phyloP scores from a whole-genome alignment of 1,140 invertebrate species.

The Bradysia coprophila region DNA sequence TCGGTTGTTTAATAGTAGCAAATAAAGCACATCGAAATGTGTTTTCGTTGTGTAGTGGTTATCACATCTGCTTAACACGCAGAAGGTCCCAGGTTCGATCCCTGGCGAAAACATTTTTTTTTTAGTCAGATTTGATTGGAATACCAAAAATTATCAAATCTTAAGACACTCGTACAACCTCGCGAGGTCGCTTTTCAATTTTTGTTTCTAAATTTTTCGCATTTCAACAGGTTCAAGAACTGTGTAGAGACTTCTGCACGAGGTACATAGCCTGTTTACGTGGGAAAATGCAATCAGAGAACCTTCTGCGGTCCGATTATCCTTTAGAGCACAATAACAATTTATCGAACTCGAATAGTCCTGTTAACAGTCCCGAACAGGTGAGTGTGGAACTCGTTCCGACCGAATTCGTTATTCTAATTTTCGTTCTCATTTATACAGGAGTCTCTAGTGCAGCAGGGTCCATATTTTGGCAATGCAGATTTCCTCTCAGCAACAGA shows the following conservation, averaged over 20 bases:
- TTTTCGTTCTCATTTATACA: not conserved
- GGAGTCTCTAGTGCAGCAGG: not conserved
- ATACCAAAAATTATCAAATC: too few relatives aligned
- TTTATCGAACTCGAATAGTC: conserved; percentile 6
- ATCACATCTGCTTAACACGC: too few relatives aligned
- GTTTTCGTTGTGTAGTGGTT: too few relatives aligned
- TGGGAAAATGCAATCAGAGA: conserved; percentile 94
- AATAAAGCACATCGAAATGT: too few relatives aligned
- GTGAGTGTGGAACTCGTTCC: not conserved
- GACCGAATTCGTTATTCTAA: not conserved
- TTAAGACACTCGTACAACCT: too few relatives aligned
- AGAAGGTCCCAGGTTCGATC: too few relatives aligned
- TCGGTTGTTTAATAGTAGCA: not conserved
- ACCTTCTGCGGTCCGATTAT: conserved; percentile 60
- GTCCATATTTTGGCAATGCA: conserved; percentile 2
- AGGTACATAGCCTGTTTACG: conserved; percentile 90
- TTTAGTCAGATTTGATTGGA: too few relatives aligned
- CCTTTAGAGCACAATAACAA: conserved; percentile 5
- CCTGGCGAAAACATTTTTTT: too few relatives aligned
- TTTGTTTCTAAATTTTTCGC: not conserved
- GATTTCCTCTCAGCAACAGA: conserved; percentile 3
- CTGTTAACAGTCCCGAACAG: conserved; percentile 5
- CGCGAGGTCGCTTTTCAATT: too few relatives aligned
- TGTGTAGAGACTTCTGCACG: conserved; percentile 94
- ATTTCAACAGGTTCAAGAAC: conserved; percentile 60